A percentile compares a stretch with the other conserved stretches of the same genome.
These are phyloP conservation scores for Carlito syrichta DNA, from an alignment of 2,113 vertebrate species.

Conservation along the genomic window DNA sequence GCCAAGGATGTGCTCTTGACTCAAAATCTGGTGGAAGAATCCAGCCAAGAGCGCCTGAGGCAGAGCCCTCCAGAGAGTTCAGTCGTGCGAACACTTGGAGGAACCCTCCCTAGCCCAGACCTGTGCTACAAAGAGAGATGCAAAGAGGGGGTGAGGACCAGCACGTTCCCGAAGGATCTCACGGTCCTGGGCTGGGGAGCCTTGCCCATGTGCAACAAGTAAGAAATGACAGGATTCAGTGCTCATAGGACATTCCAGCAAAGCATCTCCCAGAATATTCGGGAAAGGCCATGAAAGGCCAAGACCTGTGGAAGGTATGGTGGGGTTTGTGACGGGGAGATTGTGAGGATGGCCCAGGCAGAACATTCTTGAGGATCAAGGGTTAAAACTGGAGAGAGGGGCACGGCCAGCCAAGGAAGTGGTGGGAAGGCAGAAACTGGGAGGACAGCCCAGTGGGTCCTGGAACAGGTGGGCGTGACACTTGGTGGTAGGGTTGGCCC, in stretches of 20 bases:
- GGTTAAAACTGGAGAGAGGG: neutral
- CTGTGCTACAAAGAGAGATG: neutral
- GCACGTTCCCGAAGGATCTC: too few relatives aligned
- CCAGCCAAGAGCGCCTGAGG: neutral
- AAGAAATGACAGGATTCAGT: neutral
- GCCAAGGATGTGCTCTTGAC: neutral
- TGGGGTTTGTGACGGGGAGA: neutral
- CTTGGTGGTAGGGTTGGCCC: neutral
- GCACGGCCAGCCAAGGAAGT: neutral
- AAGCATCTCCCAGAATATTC: neutral
- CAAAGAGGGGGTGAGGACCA: neutral
- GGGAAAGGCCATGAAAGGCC: neutral
- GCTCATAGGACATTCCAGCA: neutral
- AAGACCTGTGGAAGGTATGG: neutral
- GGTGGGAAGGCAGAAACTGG: neutral
- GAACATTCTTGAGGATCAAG: neutral
- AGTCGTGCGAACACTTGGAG: neutral
- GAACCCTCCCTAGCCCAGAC: neutral
- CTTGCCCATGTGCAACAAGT: rapidly evolving
- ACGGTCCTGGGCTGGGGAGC: too few relatives aligned
- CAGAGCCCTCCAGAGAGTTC: neutral
- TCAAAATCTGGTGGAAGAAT: neutral
- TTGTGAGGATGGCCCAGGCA: neutral
- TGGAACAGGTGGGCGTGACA: neutral
- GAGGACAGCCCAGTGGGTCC: neutral